These are phyloP conservation scores for Neria commutata DNA, from an alignment of 2,888 invertebrate species.

Conservation along the genomic window DNA sequence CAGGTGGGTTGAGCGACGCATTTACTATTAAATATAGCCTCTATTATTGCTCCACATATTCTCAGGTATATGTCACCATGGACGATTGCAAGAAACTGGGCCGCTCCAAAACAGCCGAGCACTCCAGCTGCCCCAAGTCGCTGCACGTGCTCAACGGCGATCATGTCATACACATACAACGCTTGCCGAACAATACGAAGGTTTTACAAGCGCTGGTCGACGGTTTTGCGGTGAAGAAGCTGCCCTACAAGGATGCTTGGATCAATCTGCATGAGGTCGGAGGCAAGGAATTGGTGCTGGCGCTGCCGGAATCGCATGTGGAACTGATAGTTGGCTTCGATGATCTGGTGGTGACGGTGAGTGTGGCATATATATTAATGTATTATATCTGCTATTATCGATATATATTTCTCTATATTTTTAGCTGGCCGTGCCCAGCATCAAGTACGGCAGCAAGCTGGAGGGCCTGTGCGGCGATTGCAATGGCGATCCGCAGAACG, in stretches of 20 bases:
- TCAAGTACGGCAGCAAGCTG: conserved; percentile 72
- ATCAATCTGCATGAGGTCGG: conserved; percentile 66
- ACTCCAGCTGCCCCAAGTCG: conserved; percentile 69
- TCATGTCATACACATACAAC: conserved; percentile 68
- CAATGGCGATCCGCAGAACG: conserved; percentile 67
- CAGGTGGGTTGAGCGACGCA: conserved; percentile 39
- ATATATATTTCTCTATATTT: too few species aligned
- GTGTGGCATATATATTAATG: conserved; percentile 10
- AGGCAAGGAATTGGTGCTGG: conserved; percentile 68
- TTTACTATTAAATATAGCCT: conserved; percentile 24
- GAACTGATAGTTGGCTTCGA: conserved; percentile 65
- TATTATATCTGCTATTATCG: too few species aligned
- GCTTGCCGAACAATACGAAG: conserved; percentile 55
- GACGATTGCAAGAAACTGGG: conserved; percentile 69
- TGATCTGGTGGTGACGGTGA: conserved; percentile 64
- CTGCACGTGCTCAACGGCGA: conserved; percentile 72
- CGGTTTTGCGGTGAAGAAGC: conserved; percentile 51
- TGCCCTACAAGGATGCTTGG: conserved; percentile 70
- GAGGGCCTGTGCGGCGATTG: conserved; percentile 85
- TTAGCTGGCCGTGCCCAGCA: conserved; percentile 73
- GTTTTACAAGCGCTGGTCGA: conserved; percentile 53
- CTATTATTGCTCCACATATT: too few species aligned
- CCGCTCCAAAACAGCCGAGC: conserved; percentile 33
- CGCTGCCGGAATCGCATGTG: conserved; percentile 73
- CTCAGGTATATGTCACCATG: conserved; percentile 73